Evolutionary conservation across 2,113 vertebrate species (phyloP), one percentile per base, ranked within the genome.

Genomic region (Mirza zaza): DNA sequence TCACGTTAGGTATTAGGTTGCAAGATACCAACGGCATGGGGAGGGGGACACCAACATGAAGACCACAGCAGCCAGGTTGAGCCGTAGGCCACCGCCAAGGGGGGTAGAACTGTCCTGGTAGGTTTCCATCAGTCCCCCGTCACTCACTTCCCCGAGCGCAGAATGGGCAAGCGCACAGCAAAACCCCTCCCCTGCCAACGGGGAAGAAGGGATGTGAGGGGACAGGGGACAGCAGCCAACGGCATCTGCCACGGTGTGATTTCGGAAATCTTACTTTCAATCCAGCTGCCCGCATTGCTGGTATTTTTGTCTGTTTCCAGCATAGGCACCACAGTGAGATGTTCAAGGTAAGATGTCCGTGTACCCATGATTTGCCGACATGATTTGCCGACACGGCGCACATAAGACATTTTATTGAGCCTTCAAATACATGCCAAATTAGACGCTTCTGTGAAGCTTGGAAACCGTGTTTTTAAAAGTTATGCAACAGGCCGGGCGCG

Each of bases 261-360:
- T 90, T 83, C 87, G 75, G 94, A 95, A 92, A 83, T 65, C 70
- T 32, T 21, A 17, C 76, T 80, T 92, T 27, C 77, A 91, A 29
- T 42, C 80, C 61, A 18, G 3, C 81, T 92, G 18, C 85, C 85
- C 91, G 61, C 92, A 25, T 21, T 14, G 82, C 73, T 52, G 86
- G 42, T 82, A 84, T 81, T 84, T 91, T 27, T 89, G 73, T 75
- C 84, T 25, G 55, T 39, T 80, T 45, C 61, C 39, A 32, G 77
- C 71, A 23, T 48, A 9, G 11, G 75, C 23, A 12, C 50, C 71
- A 25, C 59, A 42, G 15, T 5, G 29, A 81, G 65, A 71, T 29
- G 39, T 57, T 11, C 36, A 17, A 81, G 79, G 39, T 57, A 48
- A 55, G 17, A 55, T 55, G 75, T 36, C 6, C 52, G 29, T 34